A percentile compares a stretch with the other conserved stretches of the same genome.
Evolutionary conservation across 2,797 vertebrate genomes (phyloP).

Genomic region (Premnoplex brunnescens): DNA sequence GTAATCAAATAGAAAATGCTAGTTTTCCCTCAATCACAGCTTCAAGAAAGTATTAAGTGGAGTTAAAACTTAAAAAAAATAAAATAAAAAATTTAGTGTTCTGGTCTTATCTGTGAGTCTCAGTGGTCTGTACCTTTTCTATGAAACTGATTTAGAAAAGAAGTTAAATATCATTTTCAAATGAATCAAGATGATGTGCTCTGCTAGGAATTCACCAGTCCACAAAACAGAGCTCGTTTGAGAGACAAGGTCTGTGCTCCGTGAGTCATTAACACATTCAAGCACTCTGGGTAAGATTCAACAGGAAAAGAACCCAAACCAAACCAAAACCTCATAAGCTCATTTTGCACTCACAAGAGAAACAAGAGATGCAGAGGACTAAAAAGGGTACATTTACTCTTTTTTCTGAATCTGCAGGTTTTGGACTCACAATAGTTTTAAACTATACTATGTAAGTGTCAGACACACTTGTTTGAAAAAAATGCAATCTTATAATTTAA

Average conservation of each 20-base stretch:
- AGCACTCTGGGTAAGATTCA: not conserved
- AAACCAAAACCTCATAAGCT: not conserved
- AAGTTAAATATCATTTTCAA: not conserved
- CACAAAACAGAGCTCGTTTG: not conserved
- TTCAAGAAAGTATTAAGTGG: not conserved
- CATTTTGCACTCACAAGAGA: not conserved
- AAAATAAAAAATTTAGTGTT: not conserved
- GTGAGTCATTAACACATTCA: not conserved
- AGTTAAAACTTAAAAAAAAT: not conserved
- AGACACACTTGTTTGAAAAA: not conserved
- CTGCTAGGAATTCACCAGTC: not conserved
- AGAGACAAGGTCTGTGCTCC: not conserved
- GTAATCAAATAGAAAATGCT: not conserved
- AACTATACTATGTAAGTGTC: not conserved
- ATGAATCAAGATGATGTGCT: not conserved
- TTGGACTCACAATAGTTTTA: not conserved
- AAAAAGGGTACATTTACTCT: not conserved
- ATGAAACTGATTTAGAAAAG: not conserved
- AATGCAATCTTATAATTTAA: not conserved
- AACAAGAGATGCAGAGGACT: not conserved
- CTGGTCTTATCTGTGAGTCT: not conserved
- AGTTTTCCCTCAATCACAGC: rapidly evolving
- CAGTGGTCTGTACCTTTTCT: not conserved
- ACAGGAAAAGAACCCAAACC: not conserved
- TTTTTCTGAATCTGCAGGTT: not conserved